Conservation (phyloP, 2,113 vertebrate species). For the Tragelaphus scriptus region DNA sequence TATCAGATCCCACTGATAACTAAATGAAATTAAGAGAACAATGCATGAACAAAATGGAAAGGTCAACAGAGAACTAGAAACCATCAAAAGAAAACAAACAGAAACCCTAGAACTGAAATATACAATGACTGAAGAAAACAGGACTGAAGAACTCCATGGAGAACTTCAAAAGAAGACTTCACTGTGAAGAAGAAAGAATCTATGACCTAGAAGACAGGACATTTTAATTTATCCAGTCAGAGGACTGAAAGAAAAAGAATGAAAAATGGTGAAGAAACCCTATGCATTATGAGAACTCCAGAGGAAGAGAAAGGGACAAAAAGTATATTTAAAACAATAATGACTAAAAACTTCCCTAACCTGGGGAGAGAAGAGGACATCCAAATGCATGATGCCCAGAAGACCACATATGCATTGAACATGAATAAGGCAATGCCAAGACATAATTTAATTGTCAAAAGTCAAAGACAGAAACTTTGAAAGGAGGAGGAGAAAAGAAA, state of each 20-base stretch:
- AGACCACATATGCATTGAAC: not conserved
- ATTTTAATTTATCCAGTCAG: not conserved
- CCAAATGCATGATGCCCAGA: not conserved
- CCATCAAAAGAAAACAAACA: not conserved
- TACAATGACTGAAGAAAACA: not conserved
- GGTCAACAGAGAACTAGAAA: not conserved
- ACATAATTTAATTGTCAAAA: not conserved
- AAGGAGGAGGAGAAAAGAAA: not conserved
- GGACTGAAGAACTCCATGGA: not conserved
- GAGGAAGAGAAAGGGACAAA: not conserved
- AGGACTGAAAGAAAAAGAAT: not conserved
- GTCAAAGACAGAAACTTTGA: not conserved
- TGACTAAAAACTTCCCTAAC: not conserved
- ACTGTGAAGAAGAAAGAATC: not conserved
- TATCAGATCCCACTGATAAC: not conserved
- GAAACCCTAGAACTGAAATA: not conserved
- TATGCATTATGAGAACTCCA: not conserved
- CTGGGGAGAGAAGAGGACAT: not conserved
- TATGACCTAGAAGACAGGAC: not conserved
- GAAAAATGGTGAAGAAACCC: not conserved
- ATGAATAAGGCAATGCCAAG: not conserved
- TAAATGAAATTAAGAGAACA: not conserved
- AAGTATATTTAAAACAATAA: not conserved
- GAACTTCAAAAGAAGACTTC: not conserved
- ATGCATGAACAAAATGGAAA: not conserved